Evolutionary conservation across 2,888 invertebrate genomes (phyloP).

Genomic region (Tipula confusa): DNA sequence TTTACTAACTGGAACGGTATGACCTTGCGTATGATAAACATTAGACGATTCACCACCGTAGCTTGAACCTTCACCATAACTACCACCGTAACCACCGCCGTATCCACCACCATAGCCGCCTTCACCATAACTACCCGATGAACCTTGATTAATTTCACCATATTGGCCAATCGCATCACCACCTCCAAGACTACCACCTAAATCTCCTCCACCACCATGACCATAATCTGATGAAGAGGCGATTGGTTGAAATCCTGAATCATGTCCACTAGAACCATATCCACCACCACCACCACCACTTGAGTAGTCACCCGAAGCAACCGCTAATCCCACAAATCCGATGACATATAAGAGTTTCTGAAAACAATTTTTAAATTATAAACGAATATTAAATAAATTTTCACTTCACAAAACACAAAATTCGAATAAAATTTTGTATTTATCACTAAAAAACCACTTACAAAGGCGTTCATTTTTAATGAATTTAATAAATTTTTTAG

Average conservation of each 20-base stretch:
- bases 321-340: background rate
- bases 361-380: background rate
- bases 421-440: background rate
- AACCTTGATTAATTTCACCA: background rate
- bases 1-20: conserved; percentile 53
- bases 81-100: background rate
- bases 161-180: background rate
- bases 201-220: background rate
- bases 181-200: background rate
- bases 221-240: background rate
- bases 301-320: background rate
- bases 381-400: background rate
- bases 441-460: conserved; percentile 20
- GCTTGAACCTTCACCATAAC: background rate
- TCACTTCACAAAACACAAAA: background rate
- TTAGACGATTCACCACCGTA: background rate
- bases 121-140: background rate
- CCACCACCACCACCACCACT: conserved; percentile 3
- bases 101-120: background rate
- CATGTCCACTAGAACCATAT: background rate
- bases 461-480: conserved; percentile 28
- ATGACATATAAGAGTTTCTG: background rate
- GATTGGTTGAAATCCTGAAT: background rate
- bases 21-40: conserved; percentile 30
- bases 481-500: background rate